phyloP scores from a whole-genome alignment of 2,797 vertebrate genomes.

The Siniperca scherzeri region DNA sequence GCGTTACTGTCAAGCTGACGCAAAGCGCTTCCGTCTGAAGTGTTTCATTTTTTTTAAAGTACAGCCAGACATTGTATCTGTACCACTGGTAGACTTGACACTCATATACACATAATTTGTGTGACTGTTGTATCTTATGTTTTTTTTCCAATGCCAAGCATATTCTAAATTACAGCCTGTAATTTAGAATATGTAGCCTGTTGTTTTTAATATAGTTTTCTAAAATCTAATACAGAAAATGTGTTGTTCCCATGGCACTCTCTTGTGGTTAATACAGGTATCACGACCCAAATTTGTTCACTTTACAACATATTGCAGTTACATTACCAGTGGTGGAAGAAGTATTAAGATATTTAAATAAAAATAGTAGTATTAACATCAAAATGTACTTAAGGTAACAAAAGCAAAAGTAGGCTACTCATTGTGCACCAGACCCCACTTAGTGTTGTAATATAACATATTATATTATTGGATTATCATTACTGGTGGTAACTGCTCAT shows the following conservation, averaged over 20 bases:
- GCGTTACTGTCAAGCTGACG: accelerated
- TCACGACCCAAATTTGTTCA: background rate
- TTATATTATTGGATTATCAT: background rate
- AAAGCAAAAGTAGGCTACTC: background rate
- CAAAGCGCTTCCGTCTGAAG: background rate
- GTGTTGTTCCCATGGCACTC: slow-evolving; percentile 12
- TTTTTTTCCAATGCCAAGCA: background rate
- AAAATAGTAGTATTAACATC: too few species aligned
- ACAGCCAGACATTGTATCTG: background rate
- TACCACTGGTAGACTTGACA: background rate
- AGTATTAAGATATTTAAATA: background rate
- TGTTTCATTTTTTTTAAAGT: background rate
- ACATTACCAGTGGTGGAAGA: background rate
- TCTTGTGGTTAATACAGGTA: slow-evolving; percentile 36
- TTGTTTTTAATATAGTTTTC: background rate
- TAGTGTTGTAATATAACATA: too few species aligned
- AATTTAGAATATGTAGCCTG: too few species aligned
- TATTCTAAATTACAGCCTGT: background rate
- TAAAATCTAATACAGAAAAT: background rate
- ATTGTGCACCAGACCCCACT: background rate
- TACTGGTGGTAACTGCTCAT: background rate
- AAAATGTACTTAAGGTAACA: background rate
- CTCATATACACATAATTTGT: background rate
- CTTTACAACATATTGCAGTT: background rate
- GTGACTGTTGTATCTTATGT: too few species aligned